A percentile compares a stretch with the other conserved stretches of the same genome.
Conservation (phyloP, 2,888 invertebrate genomes). For the Epinotia bilunana region DNA sequence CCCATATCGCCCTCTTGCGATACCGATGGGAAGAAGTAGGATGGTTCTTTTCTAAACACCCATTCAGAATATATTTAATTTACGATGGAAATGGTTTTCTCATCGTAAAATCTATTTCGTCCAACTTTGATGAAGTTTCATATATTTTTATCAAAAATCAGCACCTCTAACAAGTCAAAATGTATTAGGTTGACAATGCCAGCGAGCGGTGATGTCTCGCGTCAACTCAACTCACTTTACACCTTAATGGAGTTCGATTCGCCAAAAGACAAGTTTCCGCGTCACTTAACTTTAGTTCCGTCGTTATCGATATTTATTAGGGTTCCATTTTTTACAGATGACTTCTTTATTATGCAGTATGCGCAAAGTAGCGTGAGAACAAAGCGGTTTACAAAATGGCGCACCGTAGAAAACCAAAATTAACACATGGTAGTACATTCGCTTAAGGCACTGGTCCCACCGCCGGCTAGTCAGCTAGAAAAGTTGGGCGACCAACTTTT, state of each 20-base stretch:
- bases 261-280: constrained; percentile 79
- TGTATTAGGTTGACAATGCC: constrained; percentile 48
- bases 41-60: background rate
- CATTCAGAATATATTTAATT: background rate
- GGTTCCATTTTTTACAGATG: constrained; percentile 27
- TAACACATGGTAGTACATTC: background rate
- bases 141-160: constrained; percentile 2
- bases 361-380: background rate
- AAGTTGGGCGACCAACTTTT: no score
- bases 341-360: constrained; percentile 1
- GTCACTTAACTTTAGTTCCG: constrained; percentile 79
- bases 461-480: no score
- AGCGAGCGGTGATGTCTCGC: constrained; percentile 60
- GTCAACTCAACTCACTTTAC: constrained; percentile 73
- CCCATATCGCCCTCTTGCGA: no score
- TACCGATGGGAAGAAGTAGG: background rate
- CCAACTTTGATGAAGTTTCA: background rate
- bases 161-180: constrained; percentile 31
- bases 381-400: background rate
- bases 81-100: background rate
- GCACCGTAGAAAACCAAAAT: background rate
- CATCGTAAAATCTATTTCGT: background rate
- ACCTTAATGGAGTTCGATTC: constrained; percentile 75
- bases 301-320: constrained; percentile 74
- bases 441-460: no score